phyloP scores from a whole-genome alignment of 35 echinoderm and acorn worm genomes.

The Apostichopus californicus region DNA sequence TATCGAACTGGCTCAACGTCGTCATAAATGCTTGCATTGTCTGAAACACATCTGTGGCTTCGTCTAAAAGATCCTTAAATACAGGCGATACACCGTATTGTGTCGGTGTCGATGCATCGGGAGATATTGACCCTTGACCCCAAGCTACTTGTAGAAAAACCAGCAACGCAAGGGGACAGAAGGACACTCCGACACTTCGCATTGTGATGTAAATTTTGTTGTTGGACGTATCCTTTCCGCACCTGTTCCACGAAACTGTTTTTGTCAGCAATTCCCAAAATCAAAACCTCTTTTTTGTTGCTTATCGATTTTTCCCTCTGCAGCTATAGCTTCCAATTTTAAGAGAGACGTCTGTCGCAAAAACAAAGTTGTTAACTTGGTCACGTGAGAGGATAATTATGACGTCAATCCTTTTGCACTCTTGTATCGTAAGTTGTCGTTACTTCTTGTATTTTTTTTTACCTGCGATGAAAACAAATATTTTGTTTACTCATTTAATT shows the following conservation, averaged over 20 bases:
- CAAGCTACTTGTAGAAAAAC: constrained; percentile 44
- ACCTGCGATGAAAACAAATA: constrained; percentile 25
- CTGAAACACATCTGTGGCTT: constrained; percentile 30
- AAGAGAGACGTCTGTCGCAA: background rate
- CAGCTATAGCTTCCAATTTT: background rate
- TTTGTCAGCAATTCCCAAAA: background rate
- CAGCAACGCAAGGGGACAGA: constrained; percentile 25
- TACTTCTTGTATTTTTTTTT: background rate
- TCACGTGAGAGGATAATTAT: background rate
- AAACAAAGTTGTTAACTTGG: constrained; percentile 5
- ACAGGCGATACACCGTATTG: constrained; percentile 41
- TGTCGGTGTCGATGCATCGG: constrained; percentile 24
- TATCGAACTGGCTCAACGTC: constrained; percentile 45
- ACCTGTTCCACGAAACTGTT: constrained; percentile 18
- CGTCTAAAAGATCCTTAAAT: constrained; percentile 36
- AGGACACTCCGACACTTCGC: constrained; percentile 30
- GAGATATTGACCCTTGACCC: constrained; percentile 36
- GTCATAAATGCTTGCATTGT: constrained; percentile 42
- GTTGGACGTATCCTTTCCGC: constrained; percentile 10
- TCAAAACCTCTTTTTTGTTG: background rate
- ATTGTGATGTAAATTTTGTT: constrained; percentile 35
- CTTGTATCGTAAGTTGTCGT: background rate
- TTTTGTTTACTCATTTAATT: constrained; percentile 35
- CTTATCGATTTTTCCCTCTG: background rate
- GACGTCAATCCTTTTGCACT: constrained; percentile 1